Conservation (phyloP, 2,113 vertebrate species). For the Prunella fulvescens region DNA sequence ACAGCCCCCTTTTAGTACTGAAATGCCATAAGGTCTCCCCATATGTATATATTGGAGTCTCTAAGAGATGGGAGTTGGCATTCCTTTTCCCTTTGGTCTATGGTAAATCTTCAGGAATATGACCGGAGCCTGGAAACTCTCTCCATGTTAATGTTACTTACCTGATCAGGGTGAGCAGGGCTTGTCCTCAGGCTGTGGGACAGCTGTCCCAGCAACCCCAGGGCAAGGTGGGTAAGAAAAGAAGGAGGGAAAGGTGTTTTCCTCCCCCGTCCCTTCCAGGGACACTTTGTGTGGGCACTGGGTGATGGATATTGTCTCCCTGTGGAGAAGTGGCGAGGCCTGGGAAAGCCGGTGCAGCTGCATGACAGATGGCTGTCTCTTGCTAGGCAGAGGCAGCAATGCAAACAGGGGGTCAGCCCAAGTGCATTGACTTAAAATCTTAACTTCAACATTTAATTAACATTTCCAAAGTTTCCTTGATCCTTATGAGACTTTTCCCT, state of each 20-base stretch:
- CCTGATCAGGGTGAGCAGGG: neutral
- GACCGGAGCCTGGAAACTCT: neutral
- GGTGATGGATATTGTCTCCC: neutral
- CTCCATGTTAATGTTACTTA: neutral
- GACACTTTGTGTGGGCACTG: rapidly evolving
- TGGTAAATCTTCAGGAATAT: neutral
- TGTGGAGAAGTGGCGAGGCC: neutral
- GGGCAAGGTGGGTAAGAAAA: rapidly evolving
- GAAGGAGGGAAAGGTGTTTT: neutral
- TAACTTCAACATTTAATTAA: neutral
- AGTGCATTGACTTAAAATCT: neutral
- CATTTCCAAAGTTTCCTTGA: neutral
- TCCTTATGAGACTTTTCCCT: neutral
- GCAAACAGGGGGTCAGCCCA: neutral
- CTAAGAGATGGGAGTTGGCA: neutral
- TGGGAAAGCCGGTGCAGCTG: neutral
- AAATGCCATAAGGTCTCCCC: neutral
- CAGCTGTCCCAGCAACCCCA: neutral
- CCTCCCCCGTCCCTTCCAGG: neutral
- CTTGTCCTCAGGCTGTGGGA: neutral
- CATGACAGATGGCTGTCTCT: neutral
- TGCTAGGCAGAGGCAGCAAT: neutral
- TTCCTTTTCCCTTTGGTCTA: neutral
- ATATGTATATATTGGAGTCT: neutral
- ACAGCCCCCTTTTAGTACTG: neutral